Evolutionary conservation across 2,888 invertebrate genomes (phyloP).

Genomic region (Anoplius nigerrimus): DNA sequence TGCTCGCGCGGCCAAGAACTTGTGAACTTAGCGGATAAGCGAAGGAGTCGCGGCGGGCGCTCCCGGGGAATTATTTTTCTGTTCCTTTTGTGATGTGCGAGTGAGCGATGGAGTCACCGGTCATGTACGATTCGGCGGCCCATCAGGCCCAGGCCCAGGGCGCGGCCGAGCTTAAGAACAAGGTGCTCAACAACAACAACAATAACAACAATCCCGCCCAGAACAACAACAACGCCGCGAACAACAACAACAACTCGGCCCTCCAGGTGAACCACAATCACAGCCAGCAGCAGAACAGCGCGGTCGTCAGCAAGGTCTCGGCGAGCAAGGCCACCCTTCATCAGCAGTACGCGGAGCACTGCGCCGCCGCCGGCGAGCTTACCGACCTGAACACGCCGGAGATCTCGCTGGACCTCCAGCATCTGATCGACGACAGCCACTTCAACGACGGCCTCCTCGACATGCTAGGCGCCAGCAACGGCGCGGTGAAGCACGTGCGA

Average conservation of each 20-base stretch:
- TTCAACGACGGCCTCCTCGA: slow-evolving; percentile 93
- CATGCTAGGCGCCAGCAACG: slow-evolving; percentile 80
- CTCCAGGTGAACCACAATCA: slow-evolving; percentile 76
- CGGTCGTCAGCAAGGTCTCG: slow-evolving; percentile 72
- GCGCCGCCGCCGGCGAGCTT: slow-evolving; percentile 81
- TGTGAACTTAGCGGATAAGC: neutral
- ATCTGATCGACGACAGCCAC: slow-evolving; percentile 92
- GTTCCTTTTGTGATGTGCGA: slow-evolving; percentile 69
- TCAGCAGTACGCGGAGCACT: slow-evolving; percentile 85
- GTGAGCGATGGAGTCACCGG: slow-evolving; percentile 86
- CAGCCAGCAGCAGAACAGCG: slow-evolving; percentile 77
- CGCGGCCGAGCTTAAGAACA: slow-evolving; percentile 79
- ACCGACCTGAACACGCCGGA: slow-evolving; percentile 94
- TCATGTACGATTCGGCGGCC: slow-evolving; percentile 88
- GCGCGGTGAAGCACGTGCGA: slow-evolving; percentile 73
- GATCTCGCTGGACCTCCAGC: slow-evolving; percentile 93
- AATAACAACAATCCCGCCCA: slow-evolving; percentile 68
- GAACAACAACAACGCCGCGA: slow-evolving; percentile 68
- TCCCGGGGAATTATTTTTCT: neutral
- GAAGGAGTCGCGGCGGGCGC: neutral
- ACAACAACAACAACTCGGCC: slow-evolving; percentile 75
- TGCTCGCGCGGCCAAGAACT: neutral
- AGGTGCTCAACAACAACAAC: slow-evolving; percentile 76
- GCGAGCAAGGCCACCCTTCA: slow-evolving; percentile 81
- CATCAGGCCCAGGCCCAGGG: slow-evolving; percentile 74